Base-by-base conservation (phyloP, 1,140 invertebrate genomes). In the Trachelipus rathkii region DNA sequence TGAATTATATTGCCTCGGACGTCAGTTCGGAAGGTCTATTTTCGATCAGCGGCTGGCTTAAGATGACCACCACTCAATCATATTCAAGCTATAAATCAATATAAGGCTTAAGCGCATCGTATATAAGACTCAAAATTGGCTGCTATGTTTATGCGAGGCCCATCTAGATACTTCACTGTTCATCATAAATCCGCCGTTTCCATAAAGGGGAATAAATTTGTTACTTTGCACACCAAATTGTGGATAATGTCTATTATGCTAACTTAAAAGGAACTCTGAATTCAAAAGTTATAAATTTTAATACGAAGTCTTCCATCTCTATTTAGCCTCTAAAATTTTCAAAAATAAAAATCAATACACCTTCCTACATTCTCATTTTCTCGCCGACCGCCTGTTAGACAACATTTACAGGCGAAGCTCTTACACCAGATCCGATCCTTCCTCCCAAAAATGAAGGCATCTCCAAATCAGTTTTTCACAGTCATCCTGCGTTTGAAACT, bases 91-190 rank as follows among this genome's bases (percentile, higher is more conserved):
- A 79, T 76, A 79, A 76, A 79, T 76, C 78, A 76, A n/a, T 76
- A 79, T 76, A 74, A 68, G 33, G 43, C 78, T 76, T 79, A 71
- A 73, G 72, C 66, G 74, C 66, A n/a, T 44, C 53, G 13, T 60
- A 71, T 60, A 45, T 50, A 76, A 73, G 78, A 74, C 50, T 67
- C 53, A 79, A 76, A 76, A 44, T 79, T 71, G 74, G 71, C 70
- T 79, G 74, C 44, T 69, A 44, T 44, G 66, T 67, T 71, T 66
- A 76, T 79, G 75, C 78, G 76, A 79, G 78, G 74, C 76, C 78
- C 78, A 79, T 79, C 78, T 76, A 76, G 78, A 79, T 79, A 79
- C 78, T 79, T 79, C 78, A 79, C 78, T 79, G 78, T 79, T 79
- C 78, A 79, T 79, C 78, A 79, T 79, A 79, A 79, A 79, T 79